Base-by-base conservation (phyloP, 2,113 vertebrate species). In the Nymphicus hollandicus region DNA sequence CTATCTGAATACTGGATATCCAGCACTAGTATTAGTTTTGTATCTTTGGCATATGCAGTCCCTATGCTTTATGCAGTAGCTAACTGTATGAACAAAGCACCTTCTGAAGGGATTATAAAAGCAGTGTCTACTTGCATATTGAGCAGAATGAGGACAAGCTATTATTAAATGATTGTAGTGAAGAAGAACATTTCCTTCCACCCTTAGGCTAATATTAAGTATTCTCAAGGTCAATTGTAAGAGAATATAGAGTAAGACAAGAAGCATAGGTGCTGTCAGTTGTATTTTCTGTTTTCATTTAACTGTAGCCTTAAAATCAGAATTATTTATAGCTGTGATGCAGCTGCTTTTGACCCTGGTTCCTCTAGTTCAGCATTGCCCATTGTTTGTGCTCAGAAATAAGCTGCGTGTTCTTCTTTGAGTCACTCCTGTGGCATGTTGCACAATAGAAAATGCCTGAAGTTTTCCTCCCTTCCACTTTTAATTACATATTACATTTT, bases 151-250 rank as follows among this genome's bases (percentile, higher is more conserved):
- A 95, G 92, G 66, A 92, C 84, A 91, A 86, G 86, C 79, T 89
- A 71, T 88, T 82, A 81, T 91, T 94, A 95, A 78, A 91, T 77
- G 37, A 78, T 74, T 81, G 71, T 79, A 86, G 68, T 23, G 65
- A 89, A 91, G 81, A 82, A 63, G 81, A 86, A 56, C 46, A 25
- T 79, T 89, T 87, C 60, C 79, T 82, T 85, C 55, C 64, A 76
- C 86, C 88, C 91, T 77, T 43, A 95, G 93, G 88, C 93, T 95
- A 86, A 60, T 89, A 93, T 94, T 93, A 84, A 88, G 58, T 86
- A 91, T 89, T 91, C 88, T 95, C 91, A 97, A 97, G 95, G 95
- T 97, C 94, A 95, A 9, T 88, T 94, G 81, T 95, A 88, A 94
- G 90, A 80, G 88, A 90, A 66, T 81, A 93, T 94, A 91, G 74